These are phyloP conservation scores for Danio choprae DNA, from an alignment of 2,797 vertebrate genomes.

Conservation along the genomic window DNA sequence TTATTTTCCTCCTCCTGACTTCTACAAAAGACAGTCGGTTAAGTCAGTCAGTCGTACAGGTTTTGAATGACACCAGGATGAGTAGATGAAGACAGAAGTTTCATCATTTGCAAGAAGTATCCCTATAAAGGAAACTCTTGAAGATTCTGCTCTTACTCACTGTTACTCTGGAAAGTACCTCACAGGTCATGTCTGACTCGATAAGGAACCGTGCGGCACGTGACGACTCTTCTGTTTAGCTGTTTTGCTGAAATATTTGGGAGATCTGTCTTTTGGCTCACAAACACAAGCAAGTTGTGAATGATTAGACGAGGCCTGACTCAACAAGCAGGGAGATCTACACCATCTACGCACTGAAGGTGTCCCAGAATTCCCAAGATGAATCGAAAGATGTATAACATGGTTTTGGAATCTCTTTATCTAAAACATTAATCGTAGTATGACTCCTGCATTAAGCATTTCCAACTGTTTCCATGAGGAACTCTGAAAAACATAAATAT, in stretches of 20 bases:
- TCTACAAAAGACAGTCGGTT: neutral
- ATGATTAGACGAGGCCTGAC: conserved; percentile 65
- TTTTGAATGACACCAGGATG: neutral
- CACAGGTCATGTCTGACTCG: conserved; percentile 54
- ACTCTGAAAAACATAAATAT: neutral
- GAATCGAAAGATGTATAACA: neutral
- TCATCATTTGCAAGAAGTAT: neutral
- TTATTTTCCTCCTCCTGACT: neutral
- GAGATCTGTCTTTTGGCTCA: conserved; percentile 71
- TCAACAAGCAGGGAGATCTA: conserved; percentile 43
- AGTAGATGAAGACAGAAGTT: neutral
- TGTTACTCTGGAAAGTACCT: conserved; percentile 27
- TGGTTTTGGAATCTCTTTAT: neutral
- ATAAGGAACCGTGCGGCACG: conserved; percentile 53
- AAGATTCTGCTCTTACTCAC: conserved; percentile 31
- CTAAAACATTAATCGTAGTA: neutral
- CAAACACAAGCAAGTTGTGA: conserved; percentile 75
- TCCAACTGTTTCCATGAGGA: neutral
- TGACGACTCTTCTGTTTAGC: conserved; percentile 71
- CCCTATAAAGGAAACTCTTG: neutral
- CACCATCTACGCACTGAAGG: neutral
- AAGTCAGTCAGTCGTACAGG: neutral
- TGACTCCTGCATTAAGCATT: neutral
- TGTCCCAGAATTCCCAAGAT: neutral
- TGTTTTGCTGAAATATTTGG: conserved; percentile 75